Evolutionary conservation across 2,113 vertebrate genomes (phyloP).

Genomic region (Sylvietta virens): DNA sequence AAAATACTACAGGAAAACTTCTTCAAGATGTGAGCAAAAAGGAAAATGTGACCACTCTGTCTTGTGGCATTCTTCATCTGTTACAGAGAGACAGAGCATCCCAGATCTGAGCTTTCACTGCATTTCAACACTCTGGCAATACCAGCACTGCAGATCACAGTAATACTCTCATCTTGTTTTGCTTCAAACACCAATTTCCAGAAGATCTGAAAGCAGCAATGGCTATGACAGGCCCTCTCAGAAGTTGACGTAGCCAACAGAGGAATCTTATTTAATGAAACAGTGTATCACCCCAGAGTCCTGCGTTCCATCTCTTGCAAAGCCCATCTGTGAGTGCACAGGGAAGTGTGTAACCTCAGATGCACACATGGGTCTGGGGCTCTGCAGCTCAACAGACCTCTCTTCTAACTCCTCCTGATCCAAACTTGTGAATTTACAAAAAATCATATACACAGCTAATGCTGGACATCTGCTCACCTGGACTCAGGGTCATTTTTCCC

Average conservation of each 20-base stretch:
- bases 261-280: not conserved
- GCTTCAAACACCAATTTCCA: not conserved
- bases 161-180: not conserved
- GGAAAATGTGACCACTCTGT: not conserved
- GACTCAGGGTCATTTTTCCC: not conserved
- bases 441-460: not conserved
- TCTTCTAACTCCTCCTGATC: not conserved
- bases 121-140: not conserved
- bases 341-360: fast-evolving
- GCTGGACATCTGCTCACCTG: not conserved
- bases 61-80: not conserved
- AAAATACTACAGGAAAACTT: not conserved
- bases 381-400: not conserved
- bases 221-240: not conserved
- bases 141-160: not conserved
- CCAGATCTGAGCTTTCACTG: not conserved
- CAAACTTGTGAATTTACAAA: not conserved
- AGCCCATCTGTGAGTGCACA: not conserved
- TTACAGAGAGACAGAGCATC: not conserved
- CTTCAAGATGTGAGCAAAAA: not conserved
- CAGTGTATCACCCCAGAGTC: not conserved
- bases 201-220: not conserved
- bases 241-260: not conserved
- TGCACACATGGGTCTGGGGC: not conserved
- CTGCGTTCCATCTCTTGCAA: not conserved